A percentile compares a stretch with the other conserved stretches of the same genome.
phyloP scores from a whole-genome alignment of 2,888 invertebrate species.

The Nemurella pictetii region DNA sequence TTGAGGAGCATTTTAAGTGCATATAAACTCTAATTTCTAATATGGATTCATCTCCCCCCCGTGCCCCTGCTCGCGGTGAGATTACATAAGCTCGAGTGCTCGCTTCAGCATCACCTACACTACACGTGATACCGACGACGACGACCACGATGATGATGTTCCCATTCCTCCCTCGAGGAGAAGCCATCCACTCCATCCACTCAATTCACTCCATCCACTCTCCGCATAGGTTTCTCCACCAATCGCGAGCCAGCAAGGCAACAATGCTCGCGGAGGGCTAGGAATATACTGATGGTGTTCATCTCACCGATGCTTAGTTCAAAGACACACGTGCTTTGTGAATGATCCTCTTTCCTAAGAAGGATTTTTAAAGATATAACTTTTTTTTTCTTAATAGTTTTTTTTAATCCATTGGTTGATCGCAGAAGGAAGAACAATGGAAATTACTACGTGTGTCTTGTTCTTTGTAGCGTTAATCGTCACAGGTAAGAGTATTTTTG shows the following conservation, averaged over 20 bases:
- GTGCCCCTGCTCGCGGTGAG: no score
- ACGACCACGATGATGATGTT: neutral
- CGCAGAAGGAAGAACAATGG: constrained; percentile 8
- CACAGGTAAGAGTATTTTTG: constrained; percentile 6
- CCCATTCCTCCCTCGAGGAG: neutral
- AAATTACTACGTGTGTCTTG: constrained; percentile 1
- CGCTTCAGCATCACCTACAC: no score
- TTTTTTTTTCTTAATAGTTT: neutral
- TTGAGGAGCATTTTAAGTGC: no score
- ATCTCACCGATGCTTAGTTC: neutral
- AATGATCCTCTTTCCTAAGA: neutral
- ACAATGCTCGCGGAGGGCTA: constrained; percentile 6
- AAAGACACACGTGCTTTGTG: constrained; percentile 14
- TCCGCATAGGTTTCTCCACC: neutral
- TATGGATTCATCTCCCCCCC: no score
- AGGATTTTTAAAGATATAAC: neutral
- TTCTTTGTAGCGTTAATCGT: neutral
- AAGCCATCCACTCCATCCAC: no score
- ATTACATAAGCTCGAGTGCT: no score
- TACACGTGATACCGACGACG: neutral
- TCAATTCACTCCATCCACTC: neutral
- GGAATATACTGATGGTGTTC: constrained; percentile 7
- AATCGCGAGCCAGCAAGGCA: neutral
- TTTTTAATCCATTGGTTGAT: neutral
- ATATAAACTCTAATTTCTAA: no score